Conservation (phyloP, 1,140 invertebrate species). For the Euwallacea similis region DNA sequence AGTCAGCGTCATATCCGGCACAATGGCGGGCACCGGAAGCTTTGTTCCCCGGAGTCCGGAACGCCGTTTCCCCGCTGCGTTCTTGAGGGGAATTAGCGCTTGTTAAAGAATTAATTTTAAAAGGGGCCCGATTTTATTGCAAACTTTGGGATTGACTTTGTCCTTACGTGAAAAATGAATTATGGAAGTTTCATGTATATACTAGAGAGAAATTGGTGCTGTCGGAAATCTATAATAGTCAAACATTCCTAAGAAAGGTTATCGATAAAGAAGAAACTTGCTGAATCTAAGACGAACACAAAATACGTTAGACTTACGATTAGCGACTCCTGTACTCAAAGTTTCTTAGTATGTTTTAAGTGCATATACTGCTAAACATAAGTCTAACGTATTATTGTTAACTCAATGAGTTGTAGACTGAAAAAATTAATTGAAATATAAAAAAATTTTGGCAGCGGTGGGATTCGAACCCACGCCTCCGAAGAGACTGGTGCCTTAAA, state of each 20-base stretch:
- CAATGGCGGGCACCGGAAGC: constrained; percentile 44
- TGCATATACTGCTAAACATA: too few species aligned
- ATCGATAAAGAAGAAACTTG: too few species aligned
- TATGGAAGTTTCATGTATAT: background rate
- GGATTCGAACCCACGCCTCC: constrained; percentile 99
- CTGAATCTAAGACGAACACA: too few species aligned
- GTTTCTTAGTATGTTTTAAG: too few species aligned
- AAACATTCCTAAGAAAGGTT: too few species aligned
- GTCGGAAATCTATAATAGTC: background rate
- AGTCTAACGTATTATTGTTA: too few species aligned
- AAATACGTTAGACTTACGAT: too few species aligned
- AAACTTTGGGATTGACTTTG: background rate
- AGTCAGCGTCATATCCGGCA: constrained; percentile 51
- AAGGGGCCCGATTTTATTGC: background rate
- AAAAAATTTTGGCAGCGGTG: constrained; percentile 82
- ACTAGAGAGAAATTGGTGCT: background rate
- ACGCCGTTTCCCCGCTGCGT: constrained; percentile 8
- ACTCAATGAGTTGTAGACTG: too few species aligned
- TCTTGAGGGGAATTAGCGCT: constrained; percentile 24
- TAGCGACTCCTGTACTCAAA: too few species aligned
- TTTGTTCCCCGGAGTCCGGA: constrained; percentile 41
- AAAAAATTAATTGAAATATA: background rate
- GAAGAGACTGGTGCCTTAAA: constrained; percentile 96
- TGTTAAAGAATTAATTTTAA: constrained; percentile 27
- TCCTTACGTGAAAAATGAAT: background rate